Evolutionary conservation across 2,113 vertebrate species (phyloP).

Genomic region (Argyrosomus japonicus): DNA sequence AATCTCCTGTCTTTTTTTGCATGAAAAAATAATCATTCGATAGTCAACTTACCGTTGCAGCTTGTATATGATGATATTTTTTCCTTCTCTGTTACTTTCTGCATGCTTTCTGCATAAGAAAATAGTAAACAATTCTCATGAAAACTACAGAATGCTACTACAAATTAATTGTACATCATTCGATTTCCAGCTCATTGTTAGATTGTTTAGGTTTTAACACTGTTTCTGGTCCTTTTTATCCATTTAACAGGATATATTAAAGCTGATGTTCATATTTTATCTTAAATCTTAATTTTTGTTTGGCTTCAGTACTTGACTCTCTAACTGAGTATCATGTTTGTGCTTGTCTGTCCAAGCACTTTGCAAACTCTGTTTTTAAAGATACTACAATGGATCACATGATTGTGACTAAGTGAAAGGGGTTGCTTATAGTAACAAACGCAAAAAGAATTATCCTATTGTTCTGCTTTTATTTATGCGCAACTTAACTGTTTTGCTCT

Average conservation of each 20-base stretch:
- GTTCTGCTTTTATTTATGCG: neutral
- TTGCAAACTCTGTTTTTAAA: no score
- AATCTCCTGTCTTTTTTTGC: no score
- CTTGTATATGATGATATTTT: no score
- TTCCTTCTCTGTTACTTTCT: no score
- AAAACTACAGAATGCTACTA: neutral
- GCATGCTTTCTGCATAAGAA: neutral
- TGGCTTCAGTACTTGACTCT: no score
- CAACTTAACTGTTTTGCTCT: neutral
- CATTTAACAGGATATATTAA: neutral
- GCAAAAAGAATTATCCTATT: neutral
- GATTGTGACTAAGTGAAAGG: neutral
- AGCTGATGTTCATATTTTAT: neutral
- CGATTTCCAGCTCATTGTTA: neutral
- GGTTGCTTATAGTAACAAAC: neutral
- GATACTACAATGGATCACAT: neutral
- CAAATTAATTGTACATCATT: neutral
- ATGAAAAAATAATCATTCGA: no score
- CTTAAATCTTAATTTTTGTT: no score
- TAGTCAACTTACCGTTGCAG: no score
- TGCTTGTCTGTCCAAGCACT: no score
- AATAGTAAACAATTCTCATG: neutral
- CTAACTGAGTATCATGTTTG: no score
- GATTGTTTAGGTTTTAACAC: neutral
- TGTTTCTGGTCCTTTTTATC: neutral